Evolutionary conservation across 2,888 invertebrate genomes (phyloP), one percentile per base, ranked within the genome.

Genomic region (Linnaemya vulpina): DNA sequence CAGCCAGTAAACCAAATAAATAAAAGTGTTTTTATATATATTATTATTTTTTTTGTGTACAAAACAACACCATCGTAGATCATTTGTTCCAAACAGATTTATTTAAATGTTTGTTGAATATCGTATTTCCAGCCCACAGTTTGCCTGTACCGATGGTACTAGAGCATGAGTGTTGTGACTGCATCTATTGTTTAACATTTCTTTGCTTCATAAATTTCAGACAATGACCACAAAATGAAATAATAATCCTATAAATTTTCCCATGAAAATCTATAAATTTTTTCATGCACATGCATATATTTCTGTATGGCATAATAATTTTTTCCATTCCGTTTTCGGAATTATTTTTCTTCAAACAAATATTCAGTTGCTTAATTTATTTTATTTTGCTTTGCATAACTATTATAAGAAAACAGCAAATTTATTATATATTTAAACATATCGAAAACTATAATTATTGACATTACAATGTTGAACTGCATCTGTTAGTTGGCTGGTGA

Each of bases 181-280:
- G 58, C 58, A 60, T 7, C 38, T n/a, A 55, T 77, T 83, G 67
- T 83, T 78, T 43, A 67, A 53, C 11, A 71, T 55, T 60, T 67
- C 58, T 58, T 76, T 63, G 70, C 15, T 30, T 62, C 55, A 63
- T 79, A 70, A 68, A 70, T 63, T 81, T 70, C 43, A 70, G n/a
- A 49, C 63, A 70, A 76, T 63, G 49, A 82, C 75, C 76, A 70
- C 68, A 60, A 43, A 82, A 58, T 82, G 46, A 68, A 76, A 75
- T 67, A 73, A 79, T 82, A 79, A 62, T 55, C 17, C 58, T 15
- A 82, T 82, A 75, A 79, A 73, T 68, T 79, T 20, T 74, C 68
- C 17, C 63, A 63, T 70, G 49, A 63, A 58, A 62, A 70, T 79
- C 55, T 58, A 67, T 67, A 60, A 73, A 78, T 67, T 71, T 73